Percentiles rank a stretch among this genome's conserved stretches.
These are phyloP conservation scores for Miichthys miiuy DNA, from an alignment of 2,797 vertebrate genomes.

Conservation along the genomic window DNA sequence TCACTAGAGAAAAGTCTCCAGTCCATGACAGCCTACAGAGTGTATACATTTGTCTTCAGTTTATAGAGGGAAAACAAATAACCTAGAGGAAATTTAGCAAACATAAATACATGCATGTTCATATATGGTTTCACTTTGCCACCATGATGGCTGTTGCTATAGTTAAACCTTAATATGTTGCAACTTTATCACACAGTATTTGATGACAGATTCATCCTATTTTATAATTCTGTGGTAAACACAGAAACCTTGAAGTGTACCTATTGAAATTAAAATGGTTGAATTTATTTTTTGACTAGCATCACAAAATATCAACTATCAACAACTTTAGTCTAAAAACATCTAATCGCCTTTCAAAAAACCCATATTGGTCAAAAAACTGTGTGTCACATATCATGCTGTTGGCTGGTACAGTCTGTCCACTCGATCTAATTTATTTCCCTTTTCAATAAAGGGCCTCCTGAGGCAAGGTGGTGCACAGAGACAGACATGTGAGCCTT, in stretches of 20 bases:
- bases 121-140: not conserved
- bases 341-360: constrained; percentile 37
- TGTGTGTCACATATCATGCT: constrained; percentile 68
- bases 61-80: not conserved
- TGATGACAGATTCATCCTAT: not conserved
- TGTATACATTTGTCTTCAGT: not conserved
- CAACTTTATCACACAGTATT: not conserved
- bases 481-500: constrained; percentile 83
- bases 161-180: not conserved
- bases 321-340: constrained; percentile 11
- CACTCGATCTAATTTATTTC: constrained; percentile 84
- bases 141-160: not conserved
- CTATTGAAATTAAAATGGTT: not conserved
- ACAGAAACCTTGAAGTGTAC: not conserved
- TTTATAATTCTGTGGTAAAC: not conserved
- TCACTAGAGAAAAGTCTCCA: too few relatives aligned
- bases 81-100: not conserved
- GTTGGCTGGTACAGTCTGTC: constrained; percentile 79
- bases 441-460: constrained; percentile 84
- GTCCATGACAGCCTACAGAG: not conserved
- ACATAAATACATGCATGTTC: not conserved
- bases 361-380: constrained; percentile 34
- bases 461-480: constrained; percentile 71
- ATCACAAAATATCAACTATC: not conserved
- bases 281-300: not conserved